Conservation (phyloP, 2,888 invertebrate genomes). For the Parelbella ahira region DNA sequence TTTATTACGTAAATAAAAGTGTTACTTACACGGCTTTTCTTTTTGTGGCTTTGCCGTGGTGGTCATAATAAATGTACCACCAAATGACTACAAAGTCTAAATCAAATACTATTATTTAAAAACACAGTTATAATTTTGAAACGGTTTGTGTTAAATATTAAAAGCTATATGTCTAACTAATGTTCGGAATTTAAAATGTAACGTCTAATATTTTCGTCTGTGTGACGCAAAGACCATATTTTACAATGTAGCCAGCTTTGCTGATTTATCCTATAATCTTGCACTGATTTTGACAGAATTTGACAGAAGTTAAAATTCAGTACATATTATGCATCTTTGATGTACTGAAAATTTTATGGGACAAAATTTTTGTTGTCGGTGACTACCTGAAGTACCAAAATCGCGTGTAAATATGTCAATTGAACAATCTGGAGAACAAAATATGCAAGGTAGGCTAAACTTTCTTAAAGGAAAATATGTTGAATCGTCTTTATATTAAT, state of each 20-base stretch:
- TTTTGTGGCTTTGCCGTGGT: slow-evolving; percentile 53
- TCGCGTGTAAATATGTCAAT: slow-evolving; percentile 20
- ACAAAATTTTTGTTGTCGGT: slow-evolving; percentile 19
- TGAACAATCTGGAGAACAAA: slow-evolving; percentile 32
- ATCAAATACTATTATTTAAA: slow-evolving; percentile 8
- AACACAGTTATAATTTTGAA: slow-evolving; percentile 19
- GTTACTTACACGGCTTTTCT: slow-evolving; percentile 60
- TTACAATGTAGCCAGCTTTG: slow-evolving; percentile 4
- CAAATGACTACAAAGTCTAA: slow-evolving; percentile 8
- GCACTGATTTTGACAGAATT: too few relatives aligned
- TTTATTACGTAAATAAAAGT: neutral
- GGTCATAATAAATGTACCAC: slow-evolving; percentile 44
- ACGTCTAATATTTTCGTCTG: slow-evolving; percentile 1
- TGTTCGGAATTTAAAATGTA: slow-evolving; percentile 30
- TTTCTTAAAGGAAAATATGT: too few relatives aligned
- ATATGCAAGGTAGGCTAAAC: slow-evolving; percentile 39
- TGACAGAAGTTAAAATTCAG: slow-evolving; percentile 13
- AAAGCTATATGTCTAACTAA: slow-evolving; percentile 20
- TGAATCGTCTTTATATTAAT: too few relatives aligned
- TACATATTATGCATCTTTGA: neutral
- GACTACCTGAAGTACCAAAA: slow-evolving; percentile 15
- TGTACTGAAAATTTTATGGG: slow-evolving; percentile 8
- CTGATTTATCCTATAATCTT: too few relatives aligned
- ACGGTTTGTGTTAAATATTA: slow-evolving; percentile 18
- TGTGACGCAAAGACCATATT: slow-evolving; percentile 35